A percentile compares a stretch with the other conserved stretches of the same genome.
phyloP scores from a whole-genome alignment of 2,113 vertebrate species.

The Hippocampus guttulatus region DNA sequence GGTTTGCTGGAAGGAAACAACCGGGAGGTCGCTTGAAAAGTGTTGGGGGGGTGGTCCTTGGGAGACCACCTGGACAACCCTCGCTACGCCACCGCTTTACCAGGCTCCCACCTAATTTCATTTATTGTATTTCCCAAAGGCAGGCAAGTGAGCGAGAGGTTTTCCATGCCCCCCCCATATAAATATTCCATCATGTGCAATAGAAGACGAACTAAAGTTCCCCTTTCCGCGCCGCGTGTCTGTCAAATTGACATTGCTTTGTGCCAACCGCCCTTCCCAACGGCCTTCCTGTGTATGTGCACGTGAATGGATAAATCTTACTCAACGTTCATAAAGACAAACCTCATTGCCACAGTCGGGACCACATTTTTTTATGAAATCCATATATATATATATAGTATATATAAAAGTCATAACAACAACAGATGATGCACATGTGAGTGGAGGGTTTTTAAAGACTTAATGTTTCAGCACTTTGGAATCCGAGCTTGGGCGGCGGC shows the following conservation, averaged over 20 bases:
- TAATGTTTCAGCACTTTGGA: conserved; percentile 80
- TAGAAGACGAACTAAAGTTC: conserved; percentile 39
- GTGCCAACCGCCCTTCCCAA: conserved; percentile 24
- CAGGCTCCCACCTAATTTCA: not conserved
- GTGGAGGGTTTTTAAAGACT: conserved; percentile 67
- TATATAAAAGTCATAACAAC: not conserved
- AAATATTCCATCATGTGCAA: conserved; percentile 60
- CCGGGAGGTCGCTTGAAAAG: too few species aligned
- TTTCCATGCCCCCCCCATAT: not conserved
- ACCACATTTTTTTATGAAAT: conserved; percentile 65
- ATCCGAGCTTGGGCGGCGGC: conserved; percentile 48
- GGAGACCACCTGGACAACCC: not conserved
- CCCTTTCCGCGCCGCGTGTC: conserved; percentile 18
- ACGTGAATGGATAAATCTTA: conserved; percentile 48
- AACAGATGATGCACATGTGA: conserved; percentile 72
- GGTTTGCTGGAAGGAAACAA: too few species aligned
- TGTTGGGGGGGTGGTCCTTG: not conserved
- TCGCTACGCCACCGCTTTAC: not conserved
- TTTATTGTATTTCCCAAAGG: not conserved
- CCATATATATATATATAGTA: not conserved
- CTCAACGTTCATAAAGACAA: conserved; percentile 60
- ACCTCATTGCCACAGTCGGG: conserved; percentile 72
- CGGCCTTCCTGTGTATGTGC: conserved; percentile 4
- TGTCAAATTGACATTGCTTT: conserved; percentile 66
- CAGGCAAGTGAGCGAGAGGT: not conserved